Base-by-base conservation (phyloP, 2,113 vertebrate genomes). In the Aspiorhynchus laticeps region DNA sequence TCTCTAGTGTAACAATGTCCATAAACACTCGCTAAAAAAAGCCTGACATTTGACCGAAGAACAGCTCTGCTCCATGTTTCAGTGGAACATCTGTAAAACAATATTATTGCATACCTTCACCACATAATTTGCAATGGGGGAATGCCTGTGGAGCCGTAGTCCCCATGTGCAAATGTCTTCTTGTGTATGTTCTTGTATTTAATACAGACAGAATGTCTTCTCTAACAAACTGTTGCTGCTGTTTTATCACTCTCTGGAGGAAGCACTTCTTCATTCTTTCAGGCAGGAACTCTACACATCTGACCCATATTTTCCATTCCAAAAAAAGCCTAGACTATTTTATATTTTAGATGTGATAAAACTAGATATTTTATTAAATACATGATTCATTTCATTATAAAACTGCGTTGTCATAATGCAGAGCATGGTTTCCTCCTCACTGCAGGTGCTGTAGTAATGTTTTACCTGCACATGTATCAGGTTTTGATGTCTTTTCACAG, bases 51-150 rank as follows among this genome's bases (percentile, higher is more conserved):
- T 81, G 80, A 67, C 38, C 24, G 8, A 46, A 53, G 76, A 24
- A 21, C 26, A 48, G 9, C 48, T 78, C 26, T 53, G 74, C 26
- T 53, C 15, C 76, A 53, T 76, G 6, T 63, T 67, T 82, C 38
- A 69, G 80, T 48, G 56, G 3, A 80, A 61, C 79, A 63, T 63
- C 33, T 26, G 61, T 48, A 67, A 7, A 67, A 11, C 61, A 80
- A 80, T 63, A 28, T 63, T 26, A 63, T 48, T 69, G 38, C 41
- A 82, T 28, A 67, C 14, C 59, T 81, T 81, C 79, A 63, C 15
- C 41, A 31, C 41, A 12, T 67, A 6, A 46, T 46, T 67, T 82
- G 38, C 61, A 7, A 8, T 61, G 12, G 9, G n/a, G 14, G 14
- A 67, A 82, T 82, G 12, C 26, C 19, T 63, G 21, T 80, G 46